Evolutionary conservation across 1,140 invertebrate genomes (phyloP), one percentile per base, ranked within the genome.

Genomic region (Zaprionus ghesquierei): DNA sequence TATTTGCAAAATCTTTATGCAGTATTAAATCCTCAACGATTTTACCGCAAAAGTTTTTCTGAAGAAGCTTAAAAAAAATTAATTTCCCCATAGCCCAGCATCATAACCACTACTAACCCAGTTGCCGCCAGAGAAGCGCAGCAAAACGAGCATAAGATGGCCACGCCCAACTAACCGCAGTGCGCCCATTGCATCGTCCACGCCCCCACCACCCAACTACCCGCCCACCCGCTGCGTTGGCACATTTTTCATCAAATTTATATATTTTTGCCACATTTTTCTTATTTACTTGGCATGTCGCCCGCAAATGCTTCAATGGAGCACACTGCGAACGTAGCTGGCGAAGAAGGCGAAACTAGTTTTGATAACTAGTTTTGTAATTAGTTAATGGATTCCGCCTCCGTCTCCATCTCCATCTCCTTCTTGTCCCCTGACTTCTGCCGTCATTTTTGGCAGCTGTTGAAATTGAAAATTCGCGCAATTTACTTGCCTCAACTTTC

Each of bases 321-420:
- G 25, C 41, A 27, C 35, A 41, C 35, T 41, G 5, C 5, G 31
- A 33, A 33, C 31, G 10, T 33, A 13, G 33, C 33, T 35, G 35
- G n/a, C 35, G 35, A 15, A 8, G 35, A 35, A 54, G 41, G 41
- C 44, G 46, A 33, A 60, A 41, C 54, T 58, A 53, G 62, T 59
- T 65, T 56, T 53, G 18, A 27, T 41, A 58, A 53, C 56, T 35
- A 72, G 50, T 66, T 72, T 68, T 60, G 63, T 60, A 72, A 72
- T 72, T 68, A 68, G 69, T 68, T 72, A 72, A 72, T 72, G 69
- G 63, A 72, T 60, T 51, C 44, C 41, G n/a, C 20, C 22, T 35
- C 25, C 31, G 49, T 23, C 35, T n/a, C 9, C 9, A 3, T 2
- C 18, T 23, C 22, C 50, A 8, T 31, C 5, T 6, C 20, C 2